A percentile compares a stretch with the other conserved stretches of the same genome.
Conservation (phyloP, 2,888 invertebrate genomes). For the Vannuccia rotundouncinata region DNA sequence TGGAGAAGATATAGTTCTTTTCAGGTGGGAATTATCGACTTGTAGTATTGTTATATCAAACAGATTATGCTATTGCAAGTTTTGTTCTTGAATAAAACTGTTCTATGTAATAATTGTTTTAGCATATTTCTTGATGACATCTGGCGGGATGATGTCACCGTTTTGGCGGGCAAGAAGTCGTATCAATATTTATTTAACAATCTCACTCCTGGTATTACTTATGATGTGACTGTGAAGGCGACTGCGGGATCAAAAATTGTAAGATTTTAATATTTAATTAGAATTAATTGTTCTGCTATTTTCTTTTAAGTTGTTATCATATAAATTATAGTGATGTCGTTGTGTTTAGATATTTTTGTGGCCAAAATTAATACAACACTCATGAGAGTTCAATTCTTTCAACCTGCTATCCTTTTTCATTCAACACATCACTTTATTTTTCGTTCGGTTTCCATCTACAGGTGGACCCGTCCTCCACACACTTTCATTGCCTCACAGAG, state of each 20-base stretch:
- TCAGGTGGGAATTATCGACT: too few species aligned
- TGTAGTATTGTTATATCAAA: too few species aligned
- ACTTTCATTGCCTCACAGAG: conserved; percentile 51
- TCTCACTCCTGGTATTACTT: conserved; percentile 50
- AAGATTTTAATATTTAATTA: conserved; percentile 14
- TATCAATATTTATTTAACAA: conserved; percentile 54
- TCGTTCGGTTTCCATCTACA: not conserved
- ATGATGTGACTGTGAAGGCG: conserved; percentile 53
- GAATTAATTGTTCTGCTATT: too few species aligned
- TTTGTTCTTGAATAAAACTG: not conserved
- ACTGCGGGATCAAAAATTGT: conserved; percentile 47
- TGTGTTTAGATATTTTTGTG: too few species aligned
- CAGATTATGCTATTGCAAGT: not conserved
- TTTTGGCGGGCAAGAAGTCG: conserved; percentile 43
- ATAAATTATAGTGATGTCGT: too few species aligned
- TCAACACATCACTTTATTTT: too few species aligned
- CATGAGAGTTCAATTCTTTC: too few species aligned
- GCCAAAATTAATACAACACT: too few species aligned
- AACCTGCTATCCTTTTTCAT: too few species aligned
- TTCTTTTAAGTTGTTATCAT: too few species aligned
- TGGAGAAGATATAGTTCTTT: conserved; percentile 46
- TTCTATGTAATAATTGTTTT: not conserved
- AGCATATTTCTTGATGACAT: conserved; percentile 50
- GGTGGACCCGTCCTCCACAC: conserved; percentile 46
- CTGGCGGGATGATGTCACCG: conserved; percentile 53